Evolutionary conservation across 2,113 vertebrate species (phyloP).

Genomic region (Mus pahari): DNA sequence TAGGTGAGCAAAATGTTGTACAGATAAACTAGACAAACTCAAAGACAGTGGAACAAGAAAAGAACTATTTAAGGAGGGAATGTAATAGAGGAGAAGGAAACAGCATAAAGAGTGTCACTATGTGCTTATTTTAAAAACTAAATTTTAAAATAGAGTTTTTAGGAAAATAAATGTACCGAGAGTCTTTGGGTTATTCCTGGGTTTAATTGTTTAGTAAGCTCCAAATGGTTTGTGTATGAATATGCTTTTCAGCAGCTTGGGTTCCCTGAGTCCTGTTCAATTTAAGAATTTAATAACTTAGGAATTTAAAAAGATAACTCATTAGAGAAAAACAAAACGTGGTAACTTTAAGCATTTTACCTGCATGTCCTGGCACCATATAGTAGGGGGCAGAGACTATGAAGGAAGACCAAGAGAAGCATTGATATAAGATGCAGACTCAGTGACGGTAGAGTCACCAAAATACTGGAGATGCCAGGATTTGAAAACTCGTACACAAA

Average conservation of each 20-base stretch:
- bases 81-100: not conserved
- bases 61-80: not conserved
- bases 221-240: not conserved
- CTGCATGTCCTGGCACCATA: not conserved
- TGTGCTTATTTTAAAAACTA: not conserved
- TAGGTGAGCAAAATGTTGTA: not conserved
- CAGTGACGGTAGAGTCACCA: not conserved
- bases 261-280: not conserved
- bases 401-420: not conserved
- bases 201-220: constrained; percentile 7
- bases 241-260: constrained; percentile 10
- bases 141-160: not conserved
- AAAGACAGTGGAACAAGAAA: not conserved
- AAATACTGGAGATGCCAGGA: not conserved
- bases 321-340: constrained; percentile 11
- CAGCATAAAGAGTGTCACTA: not conserved
- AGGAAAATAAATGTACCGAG: not conserved
- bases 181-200: constrained; percentile 5
- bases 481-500: not conserved
- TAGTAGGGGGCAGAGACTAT: not conserved
- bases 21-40: not conserved
- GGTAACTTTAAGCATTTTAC: constrained; percentile 24
- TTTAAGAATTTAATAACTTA: not conserved
- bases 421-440: not conserved
- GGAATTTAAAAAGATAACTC: constrained; percentile 8